phyloP scores from a whole-genome alignment of 2,113 vertebrate species.

The Rhynchomys soricoides region DNA sequence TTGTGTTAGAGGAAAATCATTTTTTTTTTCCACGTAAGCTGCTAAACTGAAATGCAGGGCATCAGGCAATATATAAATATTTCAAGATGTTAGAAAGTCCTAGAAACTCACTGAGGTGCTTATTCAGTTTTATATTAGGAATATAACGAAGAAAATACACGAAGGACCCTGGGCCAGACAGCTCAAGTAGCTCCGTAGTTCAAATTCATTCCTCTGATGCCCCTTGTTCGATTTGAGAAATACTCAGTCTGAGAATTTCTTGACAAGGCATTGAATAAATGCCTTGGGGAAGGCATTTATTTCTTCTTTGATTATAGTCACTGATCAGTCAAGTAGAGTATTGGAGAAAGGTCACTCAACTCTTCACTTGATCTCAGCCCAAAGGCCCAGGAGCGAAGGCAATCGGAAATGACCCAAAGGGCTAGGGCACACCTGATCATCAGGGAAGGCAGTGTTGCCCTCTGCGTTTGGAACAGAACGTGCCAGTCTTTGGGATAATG shows the following conservation, averaged over 20 bases:
- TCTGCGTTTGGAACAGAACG: neutral
- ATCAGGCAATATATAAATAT: neutral
- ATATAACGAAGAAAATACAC: neutral
- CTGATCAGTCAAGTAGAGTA: neutral
- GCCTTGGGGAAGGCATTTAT: neutral
- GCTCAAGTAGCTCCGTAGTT: neutral
- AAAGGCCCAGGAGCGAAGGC: neutral
- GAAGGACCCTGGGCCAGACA: neutral
- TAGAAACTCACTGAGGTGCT: neutral
- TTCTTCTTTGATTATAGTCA: neutral
- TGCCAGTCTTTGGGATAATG: neutral
- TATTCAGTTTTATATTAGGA: neutral
- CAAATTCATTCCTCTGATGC: neutral
- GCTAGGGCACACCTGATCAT: neutral
- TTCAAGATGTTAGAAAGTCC: neutral
- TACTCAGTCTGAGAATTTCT: neutral
- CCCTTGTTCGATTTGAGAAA: neutral
- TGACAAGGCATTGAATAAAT: no score
- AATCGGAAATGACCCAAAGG: neutral
- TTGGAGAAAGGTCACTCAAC: neutral
- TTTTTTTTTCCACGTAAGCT: neutral
- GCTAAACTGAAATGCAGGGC: neutral
- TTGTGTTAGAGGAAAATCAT: neutral
- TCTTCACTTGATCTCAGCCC: neutral
- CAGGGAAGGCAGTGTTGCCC: neutral